Evolutionary conservation across 2,113 vertebrate genomes (phyloP), one percentile per base, ranked within the genome.

Genomic region (Peromyscus leucopus): DNA sequence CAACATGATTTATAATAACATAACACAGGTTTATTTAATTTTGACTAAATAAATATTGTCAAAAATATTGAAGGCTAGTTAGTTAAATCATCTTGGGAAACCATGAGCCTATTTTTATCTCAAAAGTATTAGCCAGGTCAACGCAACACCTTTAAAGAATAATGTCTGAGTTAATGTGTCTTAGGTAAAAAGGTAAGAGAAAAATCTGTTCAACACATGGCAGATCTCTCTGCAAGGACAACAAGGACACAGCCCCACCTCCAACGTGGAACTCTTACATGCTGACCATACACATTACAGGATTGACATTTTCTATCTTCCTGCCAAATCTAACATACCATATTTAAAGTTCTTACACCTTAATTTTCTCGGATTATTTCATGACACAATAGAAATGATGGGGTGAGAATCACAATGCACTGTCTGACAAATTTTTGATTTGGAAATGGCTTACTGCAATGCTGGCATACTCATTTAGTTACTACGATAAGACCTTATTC

Each of bases 141-240:
- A 7, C 97, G 83, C 59, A 97, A 92, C 59, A 98, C 15, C 91
- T 94, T 95, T 76, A 97, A 90, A 95, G 59, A 7, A 36, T 55
- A 97, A 86, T 7, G 78, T 36, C 33, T 83, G 33, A 91, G 51
- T 74, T 74, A 78, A 89, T 76, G 36, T 3, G 6, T 33, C 17
- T 94, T n/a, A 93, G 28, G 28, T 82, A 94, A 96, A 78, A 5
- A 5, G 16, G 26, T 11, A 95, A 69, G 94, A 96, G 28, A 63
- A 84, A 98, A 98, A 96, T 92, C 63, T 97, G 87, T 95, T 98
- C 59, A 97, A 3, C 83, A 78, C 26, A 65, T 97, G 95, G 94
- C 76, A 97, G 65, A n/a, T 76, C 95, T 96, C 61, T 90, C 69
- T 83, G 33, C 48, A 80, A 11, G 55, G 42, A n/a, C 69, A 95